phyloP scores from a whole-genome alignment of 2,113 vertebrate species.

The Pongo abelii region DNA sequence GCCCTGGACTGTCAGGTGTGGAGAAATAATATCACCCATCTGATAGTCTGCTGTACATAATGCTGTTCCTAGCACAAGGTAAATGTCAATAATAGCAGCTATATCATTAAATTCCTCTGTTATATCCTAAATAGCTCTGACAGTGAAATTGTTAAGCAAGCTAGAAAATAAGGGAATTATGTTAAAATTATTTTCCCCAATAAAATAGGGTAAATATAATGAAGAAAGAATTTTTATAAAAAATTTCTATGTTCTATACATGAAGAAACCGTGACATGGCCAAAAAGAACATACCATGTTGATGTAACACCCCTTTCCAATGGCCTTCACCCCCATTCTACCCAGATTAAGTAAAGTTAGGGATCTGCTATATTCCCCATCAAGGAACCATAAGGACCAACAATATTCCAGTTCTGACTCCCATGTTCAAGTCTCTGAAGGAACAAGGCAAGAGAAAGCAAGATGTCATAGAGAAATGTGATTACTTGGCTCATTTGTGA shows the following conservation, averaged over 20 bases:
- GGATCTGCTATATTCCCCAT: background rate
- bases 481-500: conserved; percentile 7
- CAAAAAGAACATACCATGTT: background rate
- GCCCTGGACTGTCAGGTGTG: background rate
- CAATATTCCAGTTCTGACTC: background rate
- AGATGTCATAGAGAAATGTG: background rate
- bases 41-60: background rate
- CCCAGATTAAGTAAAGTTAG: background rate
- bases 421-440: background rate
- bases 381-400: background rate
- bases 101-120: background rate
- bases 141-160: background rate
- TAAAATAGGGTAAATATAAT: background rate
- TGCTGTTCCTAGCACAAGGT: background rate
- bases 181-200: background rate
- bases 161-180: conserved; percentile 23
- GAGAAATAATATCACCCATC: background rate
- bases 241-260: background rate
- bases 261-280: background rate
- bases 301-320: background rate
- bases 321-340: background rate
- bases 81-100: background rate
- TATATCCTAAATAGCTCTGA: background rate
- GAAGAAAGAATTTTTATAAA: background rate
- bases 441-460: background rate